Evolutionary conservation across 2,888 invertebrate species (phyloP).

Genomic region (Plebejus anna): DNA sequence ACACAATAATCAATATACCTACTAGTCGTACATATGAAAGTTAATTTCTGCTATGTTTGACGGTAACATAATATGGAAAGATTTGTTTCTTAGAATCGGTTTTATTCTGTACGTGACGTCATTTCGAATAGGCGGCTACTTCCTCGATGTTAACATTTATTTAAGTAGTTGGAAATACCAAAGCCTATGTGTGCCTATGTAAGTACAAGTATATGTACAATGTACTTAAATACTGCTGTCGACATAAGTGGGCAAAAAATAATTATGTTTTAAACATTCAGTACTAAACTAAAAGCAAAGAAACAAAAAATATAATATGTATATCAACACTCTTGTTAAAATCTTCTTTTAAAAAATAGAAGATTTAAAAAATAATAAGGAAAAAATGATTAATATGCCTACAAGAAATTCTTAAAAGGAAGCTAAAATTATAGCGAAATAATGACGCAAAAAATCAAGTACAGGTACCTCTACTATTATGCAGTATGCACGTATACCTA

Average conservation of each 20-base stretch:
- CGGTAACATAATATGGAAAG: constrained; percentile 45
- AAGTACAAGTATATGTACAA: no score
- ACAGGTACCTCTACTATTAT: background rate
- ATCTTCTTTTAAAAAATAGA: no score
- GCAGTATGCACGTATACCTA: background rate
- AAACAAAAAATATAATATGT: no score
- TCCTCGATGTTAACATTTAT: constrained; percentile 14
- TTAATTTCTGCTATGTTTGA: background rate
- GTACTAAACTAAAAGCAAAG: no score
- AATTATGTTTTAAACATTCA: no score
- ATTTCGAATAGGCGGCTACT: constrained; percentile 38
- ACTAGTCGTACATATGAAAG: background rate
- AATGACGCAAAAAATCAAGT: background rate
- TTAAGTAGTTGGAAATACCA: background rate
- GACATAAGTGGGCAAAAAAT: no score
- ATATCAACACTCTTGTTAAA: no score
- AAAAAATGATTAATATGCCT: no score
- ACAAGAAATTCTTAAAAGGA: background rate
- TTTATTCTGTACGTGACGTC: constrained; percentile 74
- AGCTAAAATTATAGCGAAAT: background rate
- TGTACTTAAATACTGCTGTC: no score
- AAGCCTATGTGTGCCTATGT: background rate
- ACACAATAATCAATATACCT: no score
- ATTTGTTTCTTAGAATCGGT: constrained; percentile 68
- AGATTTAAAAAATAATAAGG: no score